Conservation (phyloP, 2,888 invertebrate genomes). For the Eretmocerus hayati region DNA sequence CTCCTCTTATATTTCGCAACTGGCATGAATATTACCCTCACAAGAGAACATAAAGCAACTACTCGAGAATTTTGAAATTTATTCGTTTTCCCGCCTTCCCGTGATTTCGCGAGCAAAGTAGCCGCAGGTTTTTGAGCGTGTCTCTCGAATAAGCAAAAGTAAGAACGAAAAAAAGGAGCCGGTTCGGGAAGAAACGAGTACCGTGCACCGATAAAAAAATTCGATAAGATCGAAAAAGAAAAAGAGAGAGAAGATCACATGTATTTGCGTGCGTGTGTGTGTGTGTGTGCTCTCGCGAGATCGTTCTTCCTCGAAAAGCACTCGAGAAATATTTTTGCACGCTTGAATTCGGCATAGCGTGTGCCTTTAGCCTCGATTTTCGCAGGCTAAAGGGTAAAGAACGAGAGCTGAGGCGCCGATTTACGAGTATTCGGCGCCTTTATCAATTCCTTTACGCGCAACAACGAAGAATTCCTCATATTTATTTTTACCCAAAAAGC, state of each 20-base stretch:
- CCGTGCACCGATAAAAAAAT: constrained; percentile 20
- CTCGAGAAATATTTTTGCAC: background rate
- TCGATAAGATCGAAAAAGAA: constrained; percentile 22
- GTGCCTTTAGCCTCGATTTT: constrained; percentile 2
- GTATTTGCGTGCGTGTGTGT: constrained; percentile 11
- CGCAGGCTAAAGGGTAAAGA: constrained; percentile 6
- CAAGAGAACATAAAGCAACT: too few relatives aligned
- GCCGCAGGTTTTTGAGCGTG: too few relatives aligned
- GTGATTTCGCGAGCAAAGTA: too few relatives aligned
- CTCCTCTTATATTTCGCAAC: too few relatives aligned
- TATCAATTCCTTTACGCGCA: constrained; percentile 16
- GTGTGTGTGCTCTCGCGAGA: too few relatives aligned
- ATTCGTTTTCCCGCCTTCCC: too few relatives aligned
- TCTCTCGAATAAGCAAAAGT: background rate
- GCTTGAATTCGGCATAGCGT: too few relatives aligned
- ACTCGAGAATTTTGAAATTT: too few relatives aligned
- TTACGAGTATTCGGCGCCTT: constrained; percentile 19
- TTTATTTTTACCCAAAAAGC: constrained; percentile 13
- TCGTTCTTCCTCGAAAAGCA: too few relatives aligned
- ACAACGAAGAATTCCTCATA: constrained; percentile 14
- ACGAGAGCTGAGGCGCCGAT: constrained; percentile 13
- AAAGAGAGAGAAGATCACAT: constrained; percentile 11
- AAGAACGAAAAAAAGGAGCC: background rate
- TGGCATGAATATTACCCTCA: too few relatives aligned
- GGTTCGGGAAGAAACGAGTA: constrained; percentile 14